A percentile compares a stretch with the other conserved stretches of the same genome.
Evolutionary conservation across 2,888 invertebrate species (phyloP).

Genomic region (Romanomermis culicivorax): DNA sequence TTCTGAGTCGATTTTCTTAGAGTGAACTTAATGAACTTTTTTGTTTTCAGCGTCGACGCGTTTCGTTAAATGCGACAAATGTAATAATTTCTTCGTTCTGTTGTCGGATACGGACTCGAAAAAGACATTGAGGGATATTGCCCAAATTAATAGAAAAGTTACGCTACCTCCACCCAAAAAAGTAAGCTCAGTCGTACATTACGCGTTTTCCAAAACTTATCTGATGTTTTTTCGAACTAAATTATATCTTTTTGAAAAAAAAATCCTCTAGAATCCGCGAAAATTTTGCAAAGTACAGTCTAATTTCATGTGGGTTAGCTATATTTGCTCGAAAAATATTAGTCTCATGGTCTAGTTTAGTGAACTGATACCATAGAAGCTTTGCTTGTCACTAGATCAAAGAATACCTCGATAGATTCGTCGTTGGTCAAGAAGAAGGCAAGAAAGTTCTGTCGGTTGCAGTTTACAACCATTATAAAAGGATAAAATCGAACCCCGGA

Average conservation of each 20-base stretch:
- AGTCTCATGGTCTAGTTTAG: too few relatives aligned
- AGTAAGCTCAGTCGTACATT: constrained; percentile 17
- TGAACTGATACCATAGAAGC: too few relatives aligned
- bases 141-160: constrained; percentile 20
- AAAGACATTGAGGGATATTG: constrained; percentile 48
- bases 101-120: constrained; percentile 76
- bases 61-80: constrained; percentile 92
- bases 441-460: constrained; percentile 93
- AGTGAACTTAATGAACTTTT: neutral
- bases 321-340: too few relatives aligned
- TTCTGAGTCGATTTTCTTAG: constrained; percentile 14
- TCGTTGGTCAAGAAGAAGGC: constrained; percentile 86
- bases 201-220: too few relatives aligned
- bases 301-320: too few relatives aligned
- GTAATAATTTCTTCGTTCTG: constrained; percentile 84
- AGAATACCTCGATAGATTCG: constrained; percentile 44
- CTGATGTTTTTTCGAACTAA: too few relatives aligned
- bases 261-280: too few relatives aligned
- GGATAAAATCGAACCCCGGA: constrained; percentile 48
- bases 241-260: too few relatives aligned
- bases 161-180: constrained; percentile 28
- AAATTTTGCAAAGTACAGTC: too few relatives aligned
- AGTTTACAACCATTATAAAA: constrained; percentile 95
- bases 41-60: constrained; percentile 48
- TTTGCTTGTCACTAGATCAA: too few relatives aligned